Percentiles rank a stretch among this genome's conserved stretches.
phyloP scores from a whole-genome alignment of 2,113 vertebrate species.

The Coturnix japonica region DNA sequence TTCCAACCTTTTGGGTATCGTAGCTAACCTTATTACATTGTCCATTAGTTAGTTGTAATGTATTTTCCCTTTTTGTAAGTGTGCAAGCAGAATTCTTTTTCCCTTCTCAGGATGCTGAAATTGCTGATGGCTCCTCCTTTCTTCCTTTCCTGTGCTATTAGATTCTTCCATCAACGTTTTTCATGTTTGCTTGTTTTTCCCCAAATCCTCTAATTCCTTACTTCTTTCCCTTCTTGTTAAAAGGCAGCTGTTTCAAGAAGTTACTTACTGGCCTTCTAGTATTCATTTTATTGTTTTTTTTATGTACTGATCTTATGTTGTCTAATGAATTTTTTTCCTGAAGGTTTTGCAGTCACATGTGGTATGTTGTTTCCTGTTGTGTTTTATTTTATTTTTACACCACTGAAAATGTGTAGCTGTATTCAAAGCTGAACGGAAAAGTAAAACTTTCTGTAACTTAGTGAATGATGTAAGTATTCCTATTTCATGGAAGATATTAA shows the following conservation, averaged over 20 bases:
- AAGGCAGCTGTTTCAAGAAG: background rate
- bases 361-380: background rate
- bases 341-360: background rate
- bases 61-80: background rate
- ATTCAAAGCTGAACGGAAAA: background rate
- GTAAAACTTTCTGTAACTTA: background rate
- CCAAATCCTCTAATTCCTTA: background rate
- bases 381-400: background rate
- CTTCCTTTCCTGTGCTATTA: background rate
- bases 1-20: background rate
- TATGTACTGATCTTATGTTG: fast-evolving
- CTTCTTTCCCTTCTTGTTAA: background rate
- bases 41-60: background rate
- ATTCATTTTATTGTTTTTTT: background rate
- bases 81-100: background rate
- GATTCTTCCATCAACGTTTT: background rate
- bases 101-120: background rate
- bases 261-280: background rate
- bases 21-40: background rate
- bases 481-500: background rate
- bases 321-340: background rate
- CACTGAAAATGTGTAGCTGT: background rate
- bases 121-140: background rate
- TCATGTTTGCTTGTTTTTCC: background rate
- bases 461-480: background rate